phyloP scores from a whole-genome alignment of 2,113 vertebrate species.

The Parotia lawesii region DNA sequence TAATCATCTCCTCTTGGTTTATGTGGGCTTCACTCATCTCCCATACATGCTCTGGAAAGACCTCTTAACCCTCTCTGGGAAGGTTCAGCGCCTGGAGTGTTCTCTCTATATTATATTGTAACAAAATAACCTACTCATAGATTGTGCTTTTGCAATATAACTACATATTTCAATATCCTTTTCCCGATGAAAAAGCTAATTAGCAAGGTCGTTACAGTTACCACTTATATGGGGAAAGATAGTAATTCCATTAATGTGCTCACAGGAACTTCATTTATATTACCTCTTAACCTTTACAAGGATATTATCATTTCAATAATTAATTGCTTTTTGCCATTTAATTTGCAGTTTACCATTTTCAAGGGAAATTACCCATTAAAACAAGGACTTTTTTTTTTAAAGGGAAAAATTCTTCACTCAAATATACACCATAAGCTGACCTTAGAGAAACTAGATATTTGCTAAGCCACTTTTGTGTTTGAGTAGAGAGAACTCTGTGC shows the following conservation, averaged over 20 bases:
- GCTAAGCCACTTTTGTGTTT: neutral
- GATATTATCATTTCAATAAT: constrained; percentile 55
- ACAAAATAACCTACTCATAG: neutral
- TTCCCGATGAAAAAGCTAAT: neutral
- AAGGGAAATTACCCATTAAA: constrained; percentile 42
- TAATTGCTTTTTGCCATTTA: constrained; percentile 60
- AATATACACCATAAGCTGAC: neutral
- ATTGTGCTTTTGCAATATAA: neutral
- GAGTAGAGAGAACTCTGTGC: neutral
- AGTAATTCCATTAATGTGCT: constrained; percentile 43
- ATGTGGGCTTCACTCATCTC: neutral
- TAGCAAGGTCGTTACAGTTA: constrained; percentile 43
- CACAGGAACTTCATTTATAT: constrained; percentile 58
- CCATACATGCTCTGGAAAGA: neutral
- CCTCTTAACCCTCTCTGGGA: neutral
- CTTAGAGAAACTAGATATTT: neutral
- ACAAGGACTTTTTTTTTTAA: neutral
- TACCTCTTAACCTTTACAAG: constrained; percentile 63
- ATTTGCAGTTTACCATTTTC: constrained; percentile 60
- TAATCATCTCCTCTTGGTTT: neutral
- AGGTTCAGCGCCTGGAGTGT: neutral
- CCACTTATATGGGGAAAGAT: constrained; percentile 10
- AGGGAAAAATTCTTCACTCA: neutral
- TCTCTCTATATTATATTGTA: neutral
- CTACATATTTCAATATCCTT: constrained; percentile 25